A percentile compares a stretch with the other conserved stretches of the same genome.
Conservation (phyloP, 35 echinoderm and acorn worm genomes). For the Stichopus chloronotus region DNA sequence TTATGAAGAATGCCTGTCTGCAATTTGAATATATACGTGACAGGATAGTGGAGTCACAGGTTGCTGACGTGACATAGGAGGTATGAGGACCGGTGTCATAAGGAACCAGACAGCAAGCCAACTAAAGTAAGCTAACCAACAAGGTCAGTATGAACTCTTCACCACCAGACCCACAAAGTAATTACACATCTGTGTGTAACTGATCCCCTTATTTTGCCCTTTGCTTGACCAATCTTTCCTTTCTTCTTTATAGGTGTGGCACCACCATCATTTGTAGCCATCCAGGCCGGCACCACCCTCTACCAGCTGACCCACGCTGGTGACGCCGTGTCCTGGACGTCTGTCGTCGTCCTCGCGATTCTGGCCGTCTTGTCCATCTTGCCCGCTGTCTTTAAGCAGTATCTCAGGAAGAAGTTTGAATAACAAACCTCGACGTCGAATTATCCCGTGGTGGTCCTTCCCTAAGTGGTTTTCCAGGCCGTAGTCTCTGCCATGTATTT, state of each 20-base stretch:
- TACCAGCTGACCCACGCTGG: slow-evolving; percentile 84
- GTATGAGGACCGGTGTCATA: too few relatives aligned
- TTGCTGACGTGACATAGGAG: too few relatives aligned
- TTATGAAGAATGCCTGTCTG: too few relatives aligned
- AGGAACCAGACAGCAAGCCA: too few relatives aligned
- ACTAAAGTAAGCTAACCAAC: too few relatives aligned
- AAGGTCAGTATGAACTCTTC: not conserved
- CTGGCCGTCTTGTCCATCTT: slow-evolving; percentile 89
- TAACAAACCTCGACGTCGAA: not conserved
- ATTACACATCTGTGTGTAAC: not conserved
- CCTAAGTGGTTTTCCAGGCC: too few relatives aligned
- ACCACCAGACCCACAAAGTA: not conserved
- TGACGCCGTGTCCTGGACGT: slow-evolving; percentile 90
- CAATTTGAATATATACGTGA: too few relatives aligned
- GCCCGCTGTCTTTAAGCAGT: slow-evolving; percentile 87
- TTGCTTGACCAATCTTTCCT: not conserved
- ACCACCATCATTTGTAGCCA: slow-evolving; percentile 83
- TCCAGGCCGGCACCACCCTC: slow-evolving; percentile 91
- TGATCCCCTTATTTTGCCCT: not conserved
- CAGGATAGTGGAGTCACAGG: too few relatives aligned
- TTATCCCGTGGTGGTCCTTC: not conserved
- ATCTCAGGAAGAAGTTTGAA: slow-evolving; percentile 87
- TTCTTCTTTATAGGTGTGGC: slow-evolving; percentile 48
- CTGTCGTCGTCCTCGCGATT: slow-evolving; percentile 79
- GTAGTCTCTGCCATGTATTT: not conserved